phyloP scores from a whole-genome alignment of 1,140 invertebrate genomes.

The Scaptomyza graminum region DNA sequence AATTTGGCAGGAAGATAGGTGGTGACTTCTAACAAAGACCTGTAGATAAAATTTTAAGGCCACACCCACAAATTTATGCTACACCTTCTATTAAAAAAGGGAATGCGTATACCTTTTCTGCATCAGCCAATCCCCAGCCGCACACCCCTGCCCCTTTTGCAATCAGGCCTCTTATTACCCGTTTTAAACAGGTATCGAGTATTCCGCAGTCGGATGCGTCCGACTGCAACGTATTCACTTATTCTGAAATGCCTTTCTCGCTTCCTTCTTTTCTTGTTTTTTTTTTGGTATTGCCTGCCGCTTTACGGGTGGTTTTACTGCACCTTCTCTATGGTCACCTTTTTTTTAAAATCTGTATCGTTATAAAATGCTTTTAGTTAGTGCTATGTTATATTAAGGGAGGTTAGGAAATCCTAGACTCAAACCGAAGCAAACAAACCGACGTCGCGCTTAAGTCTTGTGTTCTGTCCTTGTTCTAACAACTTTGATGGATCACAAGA shows the following conservation, averaged over 20 bases:
- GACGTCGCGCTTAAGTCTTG: conserved; percentile 44
- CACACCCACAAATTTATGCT: no score
- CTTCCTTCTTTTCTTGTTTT: conserved; percentile 19
- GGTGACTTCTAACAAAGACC: no score
- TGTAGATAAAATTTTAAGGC: no score
- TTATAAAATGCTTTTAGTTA: conserved; percentile 79
- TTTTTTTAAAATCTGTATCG: conserved; percentile 62
- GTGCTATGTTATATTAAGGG: conserved; percentile 37
- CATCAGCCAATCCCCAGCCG: no score
- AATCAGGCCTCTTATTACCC: no score
- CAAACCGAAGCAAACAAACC: conserved; percentile 67
- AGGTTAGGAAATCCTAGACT: conserved; percentile 33
- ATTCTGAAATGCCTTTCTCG: conserved; percentile 81
- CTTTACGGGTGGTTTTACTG: conserved; percentile 28
- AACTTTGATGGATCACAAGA: conserved; percentile 82
- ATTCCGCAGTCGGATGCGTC: no score
- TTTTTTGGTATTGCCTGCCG: conserved; percentile 30
- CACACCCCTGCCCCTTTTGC: no score
- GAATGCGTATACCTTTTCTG: no score
- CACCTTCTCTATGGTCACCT: conserved; percentile 37
- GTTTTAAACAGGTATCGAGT: no score
- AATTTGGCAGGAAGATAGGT: no score
- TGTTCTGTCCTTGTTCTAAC: conserved; percentile 66
- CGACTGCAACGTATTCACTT: no score
- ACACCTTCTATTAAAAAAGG: no score